Base-by-base conservation (phyloP, 2,888 invertebrate species). In the Hypena proboscidalis region DNA sequence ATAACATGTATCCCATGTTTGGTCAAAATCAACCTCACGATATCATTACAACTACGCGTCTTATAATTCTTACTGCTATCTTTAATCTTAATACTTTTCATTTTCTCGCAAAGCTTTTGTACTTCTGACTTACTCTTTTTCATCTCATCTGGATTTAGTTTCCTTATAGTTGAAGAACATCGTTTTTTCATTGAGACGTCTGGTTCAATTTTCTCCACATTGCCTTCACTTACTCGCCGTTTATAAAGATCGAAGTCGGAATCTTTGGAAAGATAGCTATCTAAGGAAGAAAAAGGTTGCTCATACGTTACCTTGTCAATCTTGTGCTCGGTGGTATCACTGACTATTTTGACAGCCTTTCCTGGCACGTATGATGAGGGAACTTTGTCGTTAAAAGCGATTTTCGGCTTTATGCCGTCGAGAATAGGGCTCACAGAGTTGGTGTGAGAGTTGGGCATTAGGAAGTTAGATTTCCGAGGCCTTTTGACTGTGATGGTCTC, bases 1-100 rank as follows among this genome's bases (percentile, higher is more conserved):
- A 95, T 95, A 34, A 95, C 95, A 79, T 95, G 94, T 59, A 95
- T 95, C 1, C 95, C 95, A 70, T 95, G 95, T 75, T 95, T 94
- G 1, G 95, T 95, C 58, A 95, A 89, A 67, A 95, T 94, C 83
- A 95, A 92, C 69, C 94, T 93, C 4, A 95, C 94, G 25, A 94
- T 92, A 63, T 93, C 93, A 31, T 92, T 91, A 58, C 92, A 92
- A 58, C 88, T 91, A 6, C 91, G 70, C 2, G 90, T 90, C 52
- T 85, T 87, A 55, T 84, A 90, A 26, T 80, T 85, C 57, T 56
- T 81, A 9, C 75, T 67, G 3, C 52, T 73, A 11, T 90, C 90
- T 34, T 86, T 89, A 22, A 90, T 21, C 40, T 89, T 90, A 1
- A 90, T 85, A 68, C 86, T 88, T 50, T 86, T 89, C 1, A 90